These are phyloP conservation scores for Orestias chungarensis DNA, from an alignment of 2,797 vertebrate genomes.

Conservation along the genomic window DNA sequence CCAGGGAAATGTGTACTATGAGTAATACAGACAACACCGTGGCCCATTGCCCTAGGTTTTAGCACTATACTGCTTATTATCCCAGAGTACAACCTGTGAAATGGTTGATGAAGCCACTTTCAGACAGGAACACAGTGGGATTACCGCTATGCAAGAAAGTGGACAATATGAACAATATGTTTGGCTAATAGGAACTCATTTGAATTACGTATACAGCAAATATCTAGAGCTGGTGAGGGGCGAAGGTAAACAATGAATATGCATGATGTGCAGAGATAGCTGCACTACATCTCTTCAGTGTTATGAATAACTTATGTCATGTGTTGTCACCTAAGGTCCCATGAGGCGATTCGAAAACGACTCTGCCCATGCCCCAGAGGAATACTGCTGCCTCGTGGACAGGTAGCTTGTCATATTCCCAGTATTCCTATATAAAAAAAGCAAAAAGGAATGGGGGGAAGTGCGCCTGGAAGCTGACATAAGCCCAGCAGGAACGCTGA, in stretches of 20 bases:
- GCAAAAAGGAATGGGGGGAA: constrained; percentile 47
- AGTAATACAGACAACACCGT: constrained; percentile 75
- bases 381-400: constrained; percentile 76
- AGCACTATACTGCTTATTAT: constrained; percentile 59
- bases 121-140: constrained; percentile 32
- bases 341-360: constrained; percentile 66
- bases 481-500: constrained; percentile 82
- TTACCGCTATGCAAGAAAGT: constrained; percentile 40
- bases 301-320: constrained; percentile 81
- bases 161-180: constrained; percentile 49
- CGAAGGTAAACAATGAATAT: constrained; percentile 79
- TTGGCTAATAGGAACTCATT: constrained; percentile 49
- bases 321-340: constrained; percentile 78
- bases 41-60: constrained; percentile 62
- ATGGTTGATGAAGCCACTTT: constrained; percentile 26
- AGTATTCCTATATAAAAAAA: constrained; percentile 66
- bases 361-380: constrained; percentile 72
- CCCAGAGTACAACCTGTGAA: constrained; percentile 51
- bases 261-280: constrained; percentile 69
- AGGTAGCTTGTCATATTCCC: constrained; percentile 80
- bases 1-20: constrained; percentile 74
- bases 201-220: constrained; percentile 50
- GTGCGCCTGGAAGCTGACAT: constrained; percentile 76
- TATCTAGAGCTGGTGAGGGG: constrained; percentile 53
- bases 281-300: constrained; percentile 59